Evolutionary conservation across 2,888 invertebrate species (phyloP), one percentile per base, ranked within the genome.

Genomic region (Agrenia bidenticulata): DNA sequence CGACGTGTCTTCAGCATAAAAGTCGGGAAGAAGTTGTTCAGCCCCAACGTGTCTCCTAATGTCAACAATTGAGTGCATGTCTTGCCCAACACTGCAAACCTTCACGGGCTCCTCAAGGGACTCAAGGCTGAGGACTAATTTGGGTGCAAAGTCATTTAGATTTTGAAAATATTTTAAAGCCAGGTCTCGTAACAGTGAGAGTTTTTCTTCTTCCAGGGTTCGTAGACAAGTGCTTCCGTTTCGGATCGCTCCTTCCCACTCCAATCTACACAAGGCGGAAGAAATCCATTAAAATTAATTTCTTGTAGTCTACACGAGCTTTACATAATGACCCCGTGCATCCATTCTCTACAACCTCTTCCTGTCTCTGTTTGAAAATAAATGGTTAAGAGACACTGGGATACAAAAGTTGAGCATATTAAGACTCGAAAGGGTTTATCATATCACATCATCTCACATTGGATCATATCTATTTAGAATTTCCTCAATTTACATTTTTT

Each of bases 1-100:
- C 1, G 92, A 92, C 73, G 91, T 88, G 81, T 96, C 95, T 79
- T 96, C 95, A 77, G 95, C 94, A 81, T 94, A 95, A 82, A 94
- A 94, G 81, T 95, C 94, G 0, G 95, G 92, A 70, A 96, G 81
- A 60, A 94, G 83, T 80, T 95, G 94, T 78, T 95, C 94, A 11
- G 86, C 86, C 17, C 88, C 87, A 63, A 87, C 85, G 63, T 88
- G 86, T 67, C 88, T 88, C 77, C 88, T 85, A 67, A 87, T 84
- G 9, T 89, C 78, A 11, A 82, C 80, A n/a, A 83, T 80, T 24
- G 79, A 86, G 77, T 88, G 88, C 27, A 89, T 85, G 77, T 88
- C 89, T 64, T 84, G 84, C 5, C 81, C 79, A 0, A 85, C 81
- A 77, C 84, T 84, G 69, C 85, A 83, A 55, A 80, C 80, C 55